A percentile compares a stretch with the other conserved stretches of the same genome.
phyloP scores from a whole-genome alignment of 2,113 vertebrate genomes.

The Perccottus glenii region DNA sequence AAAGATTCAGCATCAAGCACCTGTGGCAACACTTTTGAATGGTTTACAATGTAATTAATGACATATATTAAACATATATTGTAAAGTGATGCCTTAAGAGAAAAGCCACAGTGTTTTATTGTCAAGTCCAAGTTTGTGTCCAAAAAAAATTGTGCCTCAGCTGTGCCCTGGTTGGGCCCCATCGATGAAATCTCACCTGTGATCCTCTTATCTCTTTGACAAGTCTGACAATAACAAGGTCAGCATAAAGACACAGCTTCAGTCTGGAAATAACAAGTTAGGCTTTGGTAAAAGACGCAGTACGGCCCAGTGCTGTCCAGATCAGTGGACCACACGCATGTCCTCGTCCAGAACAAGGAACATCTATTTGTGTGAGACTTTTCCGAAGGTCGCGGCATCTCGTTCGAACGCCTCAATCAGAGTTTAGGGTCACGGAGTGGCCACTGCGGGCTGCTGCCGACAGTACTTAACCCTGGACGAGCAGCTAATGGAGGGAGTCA shows the following conservation, averaged over 20 bases:
- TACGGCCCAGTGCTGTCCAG: constrained; percentile 45
- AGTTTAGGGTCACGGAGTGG: constrained; percentile 51
- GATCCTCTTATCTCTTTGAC: constrained; percentile 68
- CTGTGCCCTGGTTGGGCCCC: constrained; percentile 44
- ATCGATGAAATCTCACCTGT: constrained; percentile 59
- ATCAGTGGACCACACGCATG: constrained; percentile 35
- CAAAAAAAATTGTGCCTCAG: constrained; percentile 24
- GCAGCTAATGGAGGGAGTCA: constrained; percentile 65
- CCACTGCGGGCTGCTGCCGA: constrained; percentile 20
- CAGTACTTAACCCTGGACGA: constrained; percentile 65
- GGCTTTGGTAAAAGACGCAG: constrained; percentile 28
- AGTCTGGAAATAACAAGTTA: constrained; percentile 51
- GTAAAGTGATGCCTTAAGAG: too few relatives aligned
- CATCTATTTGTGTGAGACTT: constrained; percentile 34
- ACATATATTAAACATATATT: too few relatives aligned
- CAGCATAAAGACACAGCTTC: constrained; percentile 49
- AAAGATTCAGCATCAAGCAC: too few relatives aligned
- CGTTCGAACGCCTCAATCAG: constrained; percentile 60
- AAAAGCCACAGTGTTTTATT: constrained; percentile 10
- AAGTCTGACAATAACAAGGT: constrained; percentile 62
- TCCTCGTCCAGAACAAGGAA: constrained; percentile 27
- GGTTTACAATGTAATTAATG: too few relatives aligned
- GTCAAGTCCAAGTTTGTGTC: constrained; percentile 1
- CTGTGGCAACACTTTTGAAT: too few relatives aligned
- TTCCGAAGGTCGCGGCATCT: constrained; percentile 35